Percentiles rank a stretch among this genome's conserved stretches.
Conservation (phyloP, 2,888 invertebrate genomes). For the Andricus curvator region DNA sequence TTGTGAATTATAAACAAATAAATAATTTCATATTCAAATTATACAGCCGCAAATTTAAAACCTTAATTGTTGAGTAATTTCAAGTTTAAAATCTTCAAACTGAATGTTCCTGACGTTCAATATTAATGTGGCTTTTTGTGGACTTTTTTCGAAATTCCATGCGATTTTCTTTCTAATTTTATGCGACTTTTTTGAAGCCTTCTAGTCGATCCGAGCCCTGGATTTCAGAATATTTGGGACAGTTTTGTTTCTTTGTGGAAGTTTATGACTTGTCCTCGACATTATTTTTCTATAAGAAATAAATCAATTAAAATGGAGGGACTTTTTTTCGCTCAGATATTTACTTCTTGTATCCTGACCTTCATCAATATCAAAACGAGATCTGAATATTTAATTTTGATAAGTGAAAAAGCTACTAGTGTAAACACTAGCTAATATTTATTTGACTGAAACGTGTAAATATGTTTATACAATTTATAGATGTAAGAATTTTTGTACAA, state of each 20-base stretch:
- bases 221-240: not conserved
- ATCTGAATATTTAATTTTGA: slow-evolving; percentile 38
- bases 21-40: too few relatives aligned
- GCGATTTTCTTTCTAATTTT: too few relatives aligned
- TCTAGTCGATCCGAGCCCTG: too few relatives aligned
- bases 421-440: slow-evolving; percentile 61
- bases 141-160: too few relatives aligned
- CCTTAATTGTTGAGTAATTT: too few relatives aligned
- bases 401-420: slow-evolving; percentile 44
- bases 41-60: too few relatives aligned
- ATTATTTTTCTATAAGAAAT: not conserved
- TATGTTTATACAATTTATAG: slow-evolving; percentile 67
- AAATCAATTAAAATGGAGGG: not conserved
- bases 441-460: slow-evolving; percentile 73
- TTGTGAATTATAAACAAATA: too few relatives aligned
- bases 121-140: too few relatives aligned
- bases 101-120: too few relatives aligned
- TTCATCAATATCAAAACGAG: slow-evolving; percentile 13
- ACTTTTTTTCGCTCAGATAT: not conserved
- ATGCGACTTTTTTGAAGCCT: too few relatives aligned
- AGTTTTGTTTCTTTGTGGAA: not conserved
- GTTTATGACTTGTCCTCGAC: not conserved
- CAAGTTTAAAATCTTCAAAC: too few relatives aligned
- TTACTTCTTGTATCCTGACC: slow-evolving; percentile 43
- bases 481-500: slow-evolving; percentile 62